Conservation (phyloP, 2,888 invertebrate genomes). For the Encarsia formosa region DNA sequence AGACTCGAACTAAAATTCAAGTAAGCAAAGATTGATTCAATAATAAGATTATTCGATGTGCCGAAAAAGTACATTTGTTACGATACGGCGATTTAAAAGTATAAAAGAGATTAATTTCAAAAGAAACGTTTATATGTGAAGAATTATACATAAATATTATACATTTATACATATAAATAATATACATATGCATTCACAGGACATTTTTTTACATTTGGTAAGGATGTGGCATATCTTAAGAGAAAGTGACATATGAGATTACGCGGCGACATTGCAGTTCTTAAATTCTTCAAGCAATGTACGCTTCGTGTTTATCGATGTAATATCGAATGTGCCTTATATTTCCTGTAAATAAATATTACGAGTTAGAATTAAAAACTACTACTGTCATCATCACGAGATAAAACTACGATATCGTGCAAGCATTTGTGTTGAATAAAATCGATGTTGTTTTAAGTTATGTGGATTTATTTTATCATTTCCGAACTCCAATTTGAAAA, state of each 20-base stretch:
- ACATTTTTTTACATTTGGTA: constrained; percentile 48
- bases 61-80: constrained; percentile 6
- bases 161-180: constrained; percentile 34
- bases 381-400: constrained; percentile 25
- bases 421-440: constrained; percentile 49
- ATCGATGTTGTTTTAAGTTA: constrained; percentile 51
- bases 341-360: constrained; percentile 40
- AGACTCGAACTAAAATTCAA: too few species aligned
- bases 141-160: not conserved
- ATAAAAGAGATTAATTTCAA: constrained; percentile 1
- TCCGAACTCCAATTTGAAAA: too few species aligned
- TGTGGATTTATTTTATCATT: too few species aligned
- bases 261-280: constrained; percentile 25
- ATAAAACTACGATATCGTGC: constrained; percentile 40
- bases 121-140: constrained; percentile 7
- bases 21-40: too few species aligned
- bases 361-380: constrained; percentile 25
- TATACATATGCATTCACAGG: constrained; percentile 30
- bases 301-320: constrained; percentile 41
- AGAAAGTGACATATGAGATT: constrained; percentile 37
- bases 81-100: constrained; percentile 1
- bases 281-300: constrained; percentile 19
- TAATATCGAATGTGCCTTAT: constrained; percentile 51
- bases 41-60: constrained; percentile 1
- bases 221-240: constrained; percentile 46